Percentiles rank a stretch among this genome's conserved stretches.
phyloP scores from a whole-genome alignment of 2,888 invertebrate genomes.

The Euphydryas editha region DNA sequence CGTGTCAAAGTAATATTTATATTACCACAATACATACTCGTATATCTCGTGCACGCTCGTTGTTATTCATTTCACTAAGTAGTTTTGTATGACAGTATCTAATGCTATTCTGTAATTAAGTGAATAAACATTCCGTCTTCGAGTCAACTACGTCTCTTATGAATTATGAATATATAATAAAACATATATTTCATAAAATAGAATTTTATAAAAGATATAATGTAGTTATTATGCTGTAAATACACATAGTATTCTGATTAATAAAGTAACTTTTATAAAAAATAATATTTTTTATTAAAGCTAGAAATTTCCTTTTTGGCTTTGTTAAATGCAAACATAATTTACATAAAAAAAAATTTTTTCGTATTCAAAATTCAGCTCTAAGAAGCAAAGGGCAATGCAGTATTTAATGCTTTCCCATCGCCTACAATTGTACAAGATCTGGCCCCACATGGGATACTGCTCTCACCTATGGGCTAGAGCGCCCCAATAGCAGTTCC shows the following conservation, averaged over 20 bases:
- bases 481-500: no score
- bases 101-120: constrained; percentile 4
- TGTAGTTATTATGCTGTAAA: not conserved
- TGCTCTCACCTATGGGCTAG: no score
- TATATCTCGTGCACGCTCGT: not conserved
- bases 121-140: not conserved
- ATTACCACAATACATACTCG: not conserved
- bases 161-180: not conserved
- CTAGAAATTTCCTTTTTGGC: no score
- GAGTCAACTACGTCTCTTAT: constrained; percentile 1
- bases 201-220: not conserved
- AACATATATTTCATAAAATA: no score
- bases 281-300: no score
- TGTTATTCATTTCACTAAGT: constrained; percentile 13
- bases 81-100: constrained; percentile 8
- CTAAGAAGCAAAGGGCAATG: no score
- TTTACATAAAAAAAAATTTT: no score
- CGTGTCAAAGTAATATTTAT: constrained; percentile 5
- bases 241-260: not conserved
- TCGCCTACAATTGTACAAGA: no score
- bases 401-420: no score
- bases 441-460: no score
- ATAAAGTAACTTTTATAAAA: not conserved
- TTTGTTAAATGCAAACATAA: no score
- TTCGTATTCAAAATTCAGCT: no score